Percentiles rank a stretch among this genome's conserved stretches.
Evolutionary conservation across 2,113 vertebrate genomes (phyloP).

Genomic region (Prinia subflava): DNA sequence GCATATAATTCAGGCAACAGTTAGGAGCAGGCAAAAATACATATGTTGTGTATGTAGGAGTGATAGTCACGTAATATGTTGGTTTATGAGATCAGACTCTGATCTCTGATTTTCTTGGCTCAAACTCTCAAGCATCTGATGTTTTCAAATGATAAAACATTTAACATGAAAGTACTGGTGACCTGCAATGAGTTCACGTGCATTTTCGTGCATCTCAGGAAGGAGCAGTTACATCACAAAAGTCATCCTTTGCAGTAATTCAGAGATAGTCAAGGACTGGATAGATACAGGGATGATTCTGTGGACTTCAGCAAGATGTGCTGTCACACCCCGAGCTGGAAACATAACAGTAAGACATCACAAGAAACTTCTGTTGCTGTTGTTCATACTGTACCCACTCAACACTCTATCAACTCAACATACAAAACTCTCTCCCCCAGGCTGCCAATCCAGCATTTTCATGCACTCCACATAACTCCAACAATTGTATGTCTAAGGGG

Average conservation of each 20-base stretch:
- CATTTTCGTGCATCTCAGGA: neutral
- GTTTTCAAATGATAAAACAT: neutral
- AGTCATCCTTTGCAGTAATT: neutral
- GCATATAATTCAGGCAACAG: slow-evolving; percentile 13
- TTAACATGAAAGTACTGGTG: neutral
- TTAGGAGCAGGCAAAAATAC: slow-evolving; percentile 10
- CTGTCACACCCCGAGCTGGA: neutral
- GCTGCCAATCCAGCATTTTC: neutral
- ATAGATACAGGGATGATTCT: neutral
- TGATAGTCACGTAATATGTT: neutral
- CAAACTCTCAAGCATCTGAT: neutral
- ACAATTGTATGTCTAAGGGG: neutral
- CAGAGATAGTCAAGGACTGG: neutral
- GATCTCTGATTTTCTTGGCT: neutral
- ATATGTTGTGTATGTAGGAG: neutral
- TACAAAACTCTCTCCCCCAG: neutral
- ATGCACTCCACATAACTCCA: neutral
- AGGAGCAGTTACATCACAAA: neutral
- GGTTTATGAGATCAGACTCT: neutral
- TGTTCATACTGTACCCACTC: neutral
- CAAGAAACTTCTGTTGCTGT: neutral
- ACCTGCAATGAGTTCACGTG: neutral
- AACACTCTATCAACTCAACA: neutral
- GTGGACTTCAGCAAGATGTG: neutral
- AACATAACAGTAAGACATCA: accelerated